Conservation (phyloP, 2,888 invertebrate genomes). For the Dicranocentrus wangi region DNA sequence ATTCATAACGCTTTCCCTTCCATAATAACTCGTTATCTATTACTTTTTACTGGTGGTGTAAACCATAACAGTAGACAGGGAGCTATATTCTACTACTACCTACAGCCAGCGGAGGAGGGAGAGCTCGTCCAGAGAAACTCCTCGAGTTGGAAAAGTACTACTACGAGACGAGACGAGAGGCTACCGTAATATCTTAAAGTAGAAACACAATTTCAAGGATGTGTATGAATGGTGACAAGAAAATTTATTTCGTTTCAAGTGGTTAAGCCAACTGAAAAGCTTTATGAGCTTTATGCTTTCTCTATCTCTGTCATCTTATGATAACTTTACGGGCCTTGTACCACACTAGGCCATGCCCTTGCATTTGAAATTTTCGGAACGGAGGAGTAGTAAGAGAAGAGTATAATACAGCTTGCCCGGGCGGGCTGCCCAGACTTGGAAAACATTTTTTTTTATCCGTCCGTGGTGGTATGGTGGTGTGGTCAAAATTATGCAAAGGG, state of each 20-base stretch:
- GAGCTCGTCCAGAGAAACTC: too few relatives aligned
- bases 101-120: too few relatives aligned
- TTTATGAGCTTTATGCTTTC: slow-evolving; percentile 60
- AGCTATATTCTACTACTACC: too few relatives aligned
- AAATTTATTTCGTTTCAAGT: slow-evolving; percentile 67
- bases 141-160: too few relatives aligned
- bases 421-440: too few relatives aligned
- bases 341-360: slow-evolving; percentile 45
- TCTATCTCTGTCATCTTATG: slow-evolving; percentile 39
- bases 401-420: not conserved
- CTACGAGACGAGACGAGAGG: not conserved
- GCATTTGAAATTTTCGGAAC: slow-evolving; percentile 39
- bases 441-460: too few relatives aligned
- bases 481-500: slow-evolving; percentile 36
- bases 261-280: slow-evolving; percentile 66
- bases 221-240: slow-evolving; percentile 62
- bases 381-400: not conserved
- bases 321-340: slow-evolving; percentile 26
- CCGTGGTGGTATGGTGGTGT: slow-evolving; percentile 15
- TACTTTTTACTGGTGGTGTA: not conserved
- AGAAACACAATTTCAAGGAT: slow-evolving; percentile 29
- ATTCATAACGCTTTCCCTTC: too few relatives aligned
- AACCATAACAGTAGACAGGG: too few relatives aligned
- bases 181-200: not conserved
- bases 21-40: slow-evolving; percentile 18